Conservation (phyloP, 2,113 vertebrate species). For the Tragelaphus imberbis region DNA sequence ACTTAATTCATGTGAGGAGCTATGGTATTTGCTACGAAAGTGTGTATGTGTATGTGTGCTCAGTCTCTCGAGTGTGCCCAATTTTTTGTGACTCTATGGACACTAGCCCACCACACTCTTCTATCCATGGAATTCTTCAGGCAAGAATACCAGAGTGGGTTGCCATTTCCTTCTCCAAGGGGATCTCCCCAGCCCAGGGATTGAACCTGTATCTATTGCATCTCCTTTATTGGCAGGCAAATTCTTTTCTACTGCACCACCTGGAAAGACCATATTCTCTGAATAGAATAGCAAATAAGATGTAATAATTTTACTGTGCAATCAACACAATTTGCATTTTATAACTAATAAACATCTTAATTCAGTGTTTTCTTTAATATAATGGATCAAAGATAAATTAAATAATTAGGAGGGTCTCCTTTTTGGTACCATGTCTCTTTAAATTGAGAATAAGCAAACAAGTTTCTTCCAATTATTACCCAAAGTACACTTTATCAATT, state of each 20-base stretch:
- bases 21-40: not conserved
- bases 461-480: not conserved
- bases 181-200: not conserved
- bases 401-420: not conserved
- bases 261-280: not conserved
- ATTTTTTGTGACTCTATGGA: not conserved
- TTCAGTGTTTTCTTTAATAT: not conserved
- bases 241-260: not conserved
- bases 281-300: not conserved
- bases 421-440: not conserved
- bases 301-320: not conserved
- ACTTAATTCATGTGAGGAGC: not conserved
- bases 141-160: not conserved
- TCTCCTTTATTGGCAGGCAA: not conserved
- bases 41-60: not conserved
- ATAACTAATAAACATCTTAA: not conserved
- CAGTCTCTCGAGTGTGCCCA: no score
- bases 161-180: not conserved
- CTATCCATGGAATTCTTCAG: not conserved
- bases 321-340: not conserved
- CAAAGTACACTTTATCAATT: not conserved
- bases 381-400: not conserved
- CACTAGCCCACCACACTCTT: not conserved
- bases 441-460: not conserved
- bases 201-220: not conserved